phyloP scores from a whole-genome alignment of 2,888 invertebrate genomes.

The Lasioglossum vierecki region DNA sequence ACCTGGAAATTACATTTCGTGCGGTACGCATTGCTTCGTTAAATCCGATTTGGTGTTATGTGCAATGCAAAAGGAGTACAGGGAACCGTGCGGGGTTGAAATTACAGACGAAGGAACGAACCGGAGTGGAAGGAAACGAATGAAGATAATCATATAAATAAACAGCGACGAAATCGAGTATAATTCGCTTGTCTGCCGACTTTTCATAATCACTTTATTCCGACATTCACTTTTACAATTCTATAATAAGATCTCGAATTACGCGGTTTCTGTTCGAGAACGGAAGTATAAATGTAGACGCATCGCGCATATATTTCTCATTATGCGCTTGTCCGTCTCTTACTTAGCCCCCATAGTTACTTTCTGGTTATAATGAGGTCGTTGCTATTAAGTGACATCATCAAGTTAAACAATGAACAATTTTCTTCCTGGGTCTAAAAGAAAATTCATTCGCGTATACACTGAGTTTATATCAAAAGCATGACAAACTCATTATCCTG shows the following conservation, averaged over 20 bases:
- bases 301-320: neutral
- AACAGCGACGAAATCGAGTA: slow-evolving; percentile 23
- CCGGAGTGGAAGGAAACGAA: slow-evolving; percentile 6
- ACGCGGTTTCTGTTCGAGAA: neutral
- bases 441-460: neutral
- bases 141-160: slow-evolving; percentile 41
- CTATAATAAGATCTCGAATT: neutral
- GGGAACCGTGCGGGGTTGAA: slow-evolving; percentile 14
- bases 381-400: neutral
- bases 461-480: neutral
- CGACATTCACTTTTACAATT: neutral
- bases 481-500: neutral
- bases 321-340: neutral
- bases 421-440: neutral
- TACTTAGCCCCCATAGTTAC: no score
- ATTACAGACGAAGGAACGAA: slow-evolving; percentile 33
- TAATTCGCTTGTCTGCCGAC: slow-evolving; percentile 17
- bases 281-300: neutral
- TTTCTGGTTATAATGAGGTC: no score
- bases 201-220: slow-evolving; percentile 21
- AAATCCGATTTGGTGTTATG: slow-evolving; percentile 50
- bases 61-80: slow-evolving; percentile 29
- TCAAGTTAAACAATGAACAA: neutral
- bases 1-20: slow-evolving; percentile 49
- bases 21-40: slow-evolving; percentile 37